Evolutionary conservation across 2,113 vertebrate species (phyloP).

Genomic region (Callochromis pleurospilus): DNA sequence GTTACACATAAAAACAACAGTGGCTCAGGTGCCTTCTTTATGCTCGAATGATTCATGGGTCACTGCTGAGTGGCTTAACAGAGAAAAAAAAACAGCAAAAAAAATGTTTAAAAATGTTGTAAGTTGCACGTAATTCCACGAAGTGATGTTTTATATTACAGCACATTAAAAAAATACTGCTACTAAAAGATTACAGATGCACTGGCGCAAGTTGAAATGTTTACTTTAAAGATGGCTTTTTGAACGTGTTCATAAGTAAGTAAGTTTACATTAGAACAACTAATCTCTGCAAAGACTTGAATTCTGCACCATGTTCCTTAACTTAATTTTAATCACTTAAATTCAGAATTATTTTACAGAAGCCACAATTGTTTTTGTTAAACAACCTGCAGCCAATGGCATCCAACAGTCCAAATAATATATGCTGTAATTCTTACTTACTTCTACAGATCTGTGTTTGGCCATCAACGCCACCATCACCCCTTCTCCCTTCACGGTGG

Average conservation of each 20-base stretch:
- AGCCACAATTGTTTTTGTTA: background rate
- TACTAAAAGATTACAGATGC: background rate
- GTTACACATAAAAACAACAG: background rate
- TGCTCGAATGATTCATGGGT: background rate
- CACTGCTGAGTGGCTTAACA: background rate
- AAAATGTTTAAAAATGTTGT: background rate
- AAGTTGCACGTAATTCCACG: rapidly evolving
- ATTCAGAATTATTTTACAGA: background rate
- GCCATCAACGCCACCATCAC: constrained; percentile 88
- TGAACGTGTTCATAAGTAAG: background rate
- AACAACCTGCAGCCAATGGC: background rate
- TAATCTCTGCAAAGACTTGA: background rate
- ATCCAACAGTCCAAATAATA: background rate
- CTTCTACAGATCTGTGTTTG: constrained; percentile 73
- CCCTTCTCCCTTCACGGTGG: constrained; percentile 80
- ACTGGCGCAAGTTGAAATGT: rapidly evolving
- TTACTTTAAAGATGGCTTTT: background rate
- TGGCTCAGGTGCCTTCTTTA: rapidly evolving
- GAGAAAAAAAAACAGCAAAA: background rate
- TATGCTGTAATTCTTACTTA: background rate
- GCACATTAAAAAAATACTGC: background rate
- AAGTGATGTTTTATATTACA: background rate
- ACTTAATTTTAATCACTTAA: background rate
- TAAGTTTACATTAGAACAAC: background rate
- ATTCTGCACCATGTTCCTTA: background rate